These are phyloP conservation scores for Zosterops pallidus DNA, from an alignment of 2,113 vertebrate species.

Conservation along the genomic window DNA sequence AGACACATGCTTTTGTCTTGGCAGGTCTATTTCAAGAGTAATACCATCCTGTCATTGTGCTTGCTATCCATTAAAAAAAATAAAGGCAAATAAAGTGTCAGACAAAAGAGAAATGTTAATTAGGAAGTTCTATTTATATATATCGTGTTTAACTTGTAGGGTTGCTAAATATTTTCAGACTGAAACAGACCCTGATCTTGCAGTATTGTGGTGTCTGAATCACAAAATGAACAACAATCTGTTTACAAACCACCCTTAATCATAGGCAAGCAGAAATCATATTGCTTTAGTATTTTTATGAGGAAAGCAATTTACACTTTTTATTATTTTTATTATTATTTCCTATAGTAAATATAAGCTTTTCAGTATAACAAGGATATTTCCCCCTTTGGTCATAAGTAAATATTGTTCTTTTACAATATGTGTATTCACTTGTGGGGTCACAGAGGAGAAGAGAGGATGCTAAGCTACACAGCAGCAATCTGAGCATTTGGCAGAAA, in stretches of 20 bases:
- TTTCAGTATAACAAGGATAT: background rate
- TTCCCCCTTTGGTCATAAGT: constrained; percentile 7
- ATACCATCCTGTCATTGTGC: background rate
- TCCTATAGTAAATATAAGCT: background rate
- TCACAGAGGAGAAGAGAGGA: constrained; percentile 3
- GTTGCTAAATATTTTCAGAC: constrained; percentile 18
- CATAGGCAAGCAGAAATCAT: background rate
- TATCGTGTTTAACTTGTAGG: background rate
- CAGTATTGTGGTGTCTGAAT: constrained; percentile 4
- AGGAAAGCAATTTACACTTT: background rate
- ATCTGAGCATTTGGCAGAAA: background rate
- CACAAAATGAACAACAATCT: background rate
- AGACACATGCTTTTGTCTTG: constrained; percentile 34
- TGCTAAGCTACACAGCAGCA: background rate
- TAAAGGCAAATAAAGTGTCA: constrained; percentile 33
- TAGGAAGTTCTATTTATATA: constrained; percentile 46
- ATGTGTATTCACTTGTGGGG: background rate
- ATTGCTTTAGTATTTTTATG: constrained; percentile 22
- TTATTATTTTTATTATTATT: background rate
- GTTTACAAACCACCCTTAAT: constrained; percentile 49
- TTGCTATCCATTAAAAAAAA: background rate
- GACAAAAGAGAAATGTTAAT: constrained; percentile 62
- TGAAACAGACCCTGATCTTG: constrained; percentile 2
- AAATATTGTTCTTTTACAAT: constrained; percentile 25
- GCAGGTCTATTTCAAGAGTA: constrained; percentile 48